Evolutionary conservation across 1,140 invertebrate genomes (phyloP).

Genomic region (Sycophila sp.): DNA sequence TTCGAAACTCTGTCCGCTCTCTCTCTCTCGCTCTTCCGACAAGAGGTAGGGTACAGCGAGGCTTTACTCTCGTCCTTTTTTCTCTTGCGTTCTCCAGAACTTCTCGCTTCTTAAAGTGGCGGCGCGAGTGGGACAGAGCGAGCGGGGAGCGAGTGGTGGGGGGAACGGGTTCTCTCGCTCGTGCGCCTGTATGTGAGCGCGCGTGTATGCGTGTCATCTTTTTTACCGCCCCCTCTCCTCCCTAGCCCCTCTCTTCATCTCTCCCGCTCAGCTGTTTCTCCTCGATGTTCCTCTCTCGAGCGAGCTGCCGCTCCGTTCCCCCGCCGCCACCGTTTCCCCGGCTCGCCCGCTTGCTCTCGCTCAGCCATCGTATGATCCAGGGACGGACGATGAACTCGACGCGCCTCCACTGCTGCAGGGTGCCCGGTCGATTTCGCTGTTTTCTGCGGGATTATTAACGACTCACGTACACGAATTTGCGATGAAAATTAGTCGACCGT

Average conservation of each 20-base stretch:
- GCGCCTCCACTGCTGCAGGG: no score
- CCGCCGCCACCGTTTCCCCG: neutral
- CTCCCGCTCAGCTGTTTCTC: conserved; percentile 12
- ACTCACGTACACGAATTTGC: no score
- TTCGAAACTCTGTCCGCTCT: conserved; percentile 17
- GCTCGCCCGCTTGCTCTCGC: conserved; percentile 41
- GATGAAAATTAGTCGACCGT: no score
- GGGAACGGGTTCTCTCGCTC: conserved; percentile 8
- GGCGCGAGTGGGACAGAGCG: neutral
- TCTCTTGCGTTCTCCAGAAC: no score
- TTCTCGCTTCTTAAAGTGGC: conserved; percentile 25
- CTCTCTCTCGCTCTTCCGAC: conserved; percentile 37
- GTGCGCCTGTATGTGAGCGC: no score
- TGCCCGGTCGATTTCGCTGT: neutral
- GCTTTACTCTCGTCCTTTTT: conserved; percentile 31
- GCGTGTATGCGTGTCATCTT: no score
- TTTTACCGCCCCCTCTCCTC: neutral
- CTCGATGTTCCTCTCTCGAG: neutral
- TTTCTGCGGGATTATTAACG: no score
- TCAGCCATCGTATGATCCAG: conserved; percentile 61
- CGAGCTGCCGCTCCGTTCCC: neutral
- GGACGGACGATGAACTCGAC: conserved; percentile 47
- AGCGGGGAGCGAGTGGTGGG: neutral
- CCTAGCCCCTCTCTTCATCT: neutral
- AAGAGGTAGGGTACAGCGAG: no score